Conservation (phyloP, 1,140 invertebrate genomes). For the Gonioctena quinquepunctata region DNA sequence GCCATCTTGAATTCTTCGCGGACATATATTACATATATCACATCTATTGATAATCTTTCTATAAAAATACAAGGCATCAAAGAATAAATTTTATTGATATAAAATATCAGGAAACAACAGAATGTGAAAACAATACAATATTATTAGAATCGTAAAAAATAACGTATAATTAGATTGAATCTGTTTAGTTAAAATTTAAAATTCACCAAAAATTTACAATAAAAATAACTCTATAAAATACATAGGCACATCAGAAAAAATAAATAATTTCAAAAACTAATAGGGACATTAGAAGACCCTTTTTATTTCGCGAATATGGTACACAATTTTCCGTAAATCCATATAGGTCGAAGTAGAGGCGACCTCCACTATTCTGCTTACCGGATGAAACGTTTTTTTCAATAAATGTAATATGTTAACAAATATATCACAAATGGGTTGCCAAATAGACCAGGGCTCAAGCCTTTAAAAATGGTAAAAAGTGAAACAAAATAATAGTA, state of each 20-base stretch:
- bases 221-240: slow-evolving; percentile 16
- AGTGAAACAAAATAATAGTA: too few species aligned
- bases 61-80: too few species aligned
- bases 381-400: neutral
- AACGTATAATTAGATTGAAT: neutral
- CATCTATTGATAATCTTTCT: too few species aligned
- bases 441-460: too few species aligned
- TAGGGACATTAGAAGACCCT: too few species aligned
- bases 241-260: slow-evolving; percentile 15
- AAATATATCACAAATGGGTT: too few species aligned
- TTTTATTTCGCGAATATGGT: too few species aligned
- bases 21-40: too few species aligned
- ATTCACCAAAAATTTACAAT: slow-evolving; percentile 6
- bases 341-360: neutral
- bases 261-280: slow-evolving; percentile 17
- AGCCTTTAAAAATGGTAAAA: too few species aligned
- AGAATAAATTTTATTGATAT: slow-evolving; percentile 12
- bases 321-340: neutral
- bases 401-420: neutral
- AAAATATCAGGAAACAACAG: slow-evolving; percentile 14
- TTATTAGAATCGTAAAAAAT: slow-evolving; percentile 11
- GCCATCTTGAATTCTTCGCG: too few species aligned
- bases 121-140: slow-evolving; percentile 7
- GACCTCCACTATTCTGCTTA: too few species aligned
- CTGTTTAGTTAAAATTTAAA: neutral